phyloP scores from a whole-genome alignment of 2,888 invertebrate genomes.

The Caenorhabditis afra region DNA sequence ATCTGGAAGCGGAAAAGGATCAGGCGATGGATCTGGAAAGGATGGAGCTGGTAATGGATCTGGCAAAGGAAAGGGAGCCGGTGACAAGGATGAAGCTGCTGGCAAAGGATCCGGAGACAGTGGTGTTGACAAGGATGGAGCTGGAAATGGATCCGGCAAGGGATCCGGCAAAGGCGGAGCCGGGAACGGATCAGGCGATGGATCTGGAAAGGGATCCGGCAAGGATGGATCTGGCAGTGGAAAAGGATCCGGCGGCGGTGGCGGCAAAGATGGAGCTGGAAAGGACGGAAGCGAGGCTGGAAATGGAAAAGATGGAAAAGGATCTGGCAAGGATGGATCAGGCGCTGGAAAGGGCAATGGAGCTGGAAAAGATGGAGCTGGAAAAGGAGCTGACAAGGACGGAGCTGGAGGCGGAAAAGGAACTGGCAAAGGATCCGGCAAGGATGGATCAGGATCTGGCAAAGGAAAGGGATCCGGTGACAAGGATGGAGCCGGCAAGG shows the following conservation, averaged over 20 bases:
- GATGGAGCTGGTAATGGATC: conserved; percentile 10
- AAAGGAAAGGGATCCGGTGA: not conserved
- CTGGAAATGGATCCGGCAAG: conserved; percentile 5
- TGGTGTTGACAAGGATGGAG: conserved; percentile 28
- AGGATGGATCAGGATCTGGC: conserved; percentile 21
- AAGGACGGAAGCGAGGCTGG: conserved; percentile 17
- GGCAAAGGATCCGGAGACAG: conserved; percentile 19
- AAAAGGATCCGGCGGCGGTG: conserved; percentile 26
- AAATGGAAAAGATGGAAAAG: conserved; percentile 18
- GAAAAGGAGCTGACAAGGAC: not conserved
- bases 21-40: conserved; percentile 17
- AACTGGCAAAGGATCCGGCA: conserved; percentile 38
- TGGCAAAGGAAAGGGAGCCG: conserved; percentile 7
- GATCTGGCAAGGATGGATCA: conserved; percentile 2
- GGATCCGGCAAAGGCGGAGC: conserved; percentile 5
- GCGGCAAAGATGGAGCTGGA: conserved; percentile 3
- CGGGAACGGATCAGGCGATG: conserved; percentile 24
- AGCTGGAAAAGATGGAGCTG: conserved; percentile 28
- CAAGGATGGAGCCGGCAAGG: conserved; percentile 15
- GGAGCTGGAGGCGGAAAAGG: too few species aligned
- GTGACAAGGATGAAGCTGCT: conserved; percentile 2
- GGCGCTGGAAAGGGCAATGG: conserved; percentile 9
- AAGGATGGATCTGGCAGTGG: conserved; percentile 10
- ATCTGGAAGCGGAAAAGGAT: conserved; percentile 8
- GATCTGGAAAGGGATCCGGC: conserved; percentile 17